Percentiles rank a stretch among this genome's conserved stretches.
phyloP scores from a whole-genome alignment of 2,888 invertebrate species.

The Isotomurus palustris region DNA sequence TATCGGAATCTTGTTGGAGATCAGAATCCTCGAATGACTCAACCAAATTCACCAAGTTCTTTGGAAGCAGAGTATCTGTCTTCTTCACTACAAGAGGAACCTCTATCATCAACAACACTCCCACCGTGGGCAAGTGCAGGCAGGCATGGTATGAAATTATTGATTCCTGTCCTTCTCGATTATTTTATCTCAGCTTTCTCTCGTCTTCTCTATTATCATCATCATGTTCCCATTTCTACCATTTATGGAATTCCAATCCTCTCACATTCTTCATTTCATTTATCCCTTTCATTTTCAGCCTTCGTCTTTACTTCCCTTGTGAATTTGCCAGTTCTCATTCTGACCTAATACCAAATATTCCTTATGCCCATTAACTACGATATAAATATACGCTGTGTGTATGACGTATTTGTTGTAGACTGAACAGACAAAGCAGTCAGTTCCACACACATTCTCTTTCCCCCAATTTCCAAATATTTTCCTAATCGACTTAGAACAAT shows the following conservation, averaged over 20 bases:
- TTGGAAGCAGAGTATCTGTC: neutral
- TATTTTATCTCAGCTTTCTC: conserved; percentile 19
- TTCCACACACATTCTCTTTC: too few species aligned
- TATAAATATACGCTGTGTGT: too few species aligned
- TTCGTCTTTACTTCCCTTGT: neutral
- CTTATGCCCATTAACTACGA: too few species aligned
- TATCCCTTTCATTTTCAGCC: neutral
- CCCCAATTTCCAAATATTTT: neutral
- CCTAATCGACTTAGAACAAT: too few species aligned
- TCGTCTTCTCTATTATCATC: neutral
- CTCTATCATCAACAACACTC: conserved; percentile 12
- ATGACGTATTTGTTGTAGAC: too few species aligned
- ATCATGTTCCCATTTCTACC: neutral
- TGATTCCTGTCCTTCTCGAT: conserved; percentile 24
- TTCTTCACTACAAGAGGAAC: conserved; percentile 1
- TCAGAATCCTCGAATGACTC: too few species aligned
- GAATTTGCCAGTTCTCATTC: too few species aligned
- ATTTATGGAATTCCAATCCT: neutral
- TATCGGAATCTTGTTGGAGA: too few species aligned
- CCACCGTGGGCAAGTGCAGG: neutral
- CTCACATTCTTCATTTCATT: conserved; percentile 3
- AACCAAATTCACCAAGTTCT: too few species aligned
- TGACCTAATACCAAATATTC: too few species aligned
- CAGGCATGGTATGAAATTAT: conserved; percentile 13
- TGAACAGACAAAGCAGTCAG: too few species aligned